Base-by-base conservation (phyloP, 2,113 vertebrate genomes). In the Jaculus jaculus region DNA sequence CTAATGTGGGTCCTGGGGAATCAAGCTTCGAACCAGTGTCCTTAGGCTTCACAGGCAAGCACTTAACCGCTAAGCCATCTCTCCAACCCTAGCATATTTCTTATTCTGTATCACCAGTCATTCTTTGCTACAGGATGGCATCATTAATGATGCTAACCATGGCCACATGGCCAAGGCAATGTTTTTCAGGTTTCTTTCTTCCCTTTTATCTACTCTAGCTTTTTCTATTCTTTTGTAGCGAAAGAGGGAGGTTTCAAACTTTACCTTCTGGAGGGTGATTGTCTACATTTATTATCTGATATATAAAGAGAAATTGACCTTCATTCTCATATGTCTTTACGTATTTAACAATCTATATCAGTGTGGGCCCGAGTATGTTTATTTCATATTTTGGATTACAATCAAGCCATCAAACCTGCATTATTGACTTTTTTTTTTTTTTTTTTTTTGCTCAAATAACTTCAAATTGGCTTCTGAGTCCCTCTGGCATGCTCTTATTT, bases 381-480 rank as follows among this genome's bases (percentile, higher is more conserved):
- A 91, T 71, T 60, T 87, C 28, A 73, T 42, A 84, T 32, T 87
- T 74, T 30, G 73, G n/a, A 7, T 79, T 72, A 90, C 51, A 16
- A 66, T 51, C 12, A 83, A 87, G 78, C 5, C 13, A 66, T 61
- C 17, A 83, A 87, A 83, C 5, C 13, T 87, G n/a, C 11, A 18
- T 69, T 61, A 13, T 47, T 94, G 60, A 84, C 51, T 84, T 47
- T 89, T 84, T 68, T 61, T n/a, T n/a, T n/a, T n/a, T n/a, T n/a
- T n/a, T n/a, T n/a, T n/a, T n/a, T n/a, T n/a, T n/a, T n/a, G 42
- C 66, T 90, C 58, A 79, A 68, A 84, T 58, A 60, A 63, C 28
- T 80, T 51, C 61, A 78, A 34, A 69, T 37, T 66, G 51, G 16
- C 37, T 61, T 54, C 73, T 73, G 61, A 84, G 39, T 87, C 66